Conservation (phyloP, 2,797 vertebrate genomes). For the Pangasius macronema region DNA sequence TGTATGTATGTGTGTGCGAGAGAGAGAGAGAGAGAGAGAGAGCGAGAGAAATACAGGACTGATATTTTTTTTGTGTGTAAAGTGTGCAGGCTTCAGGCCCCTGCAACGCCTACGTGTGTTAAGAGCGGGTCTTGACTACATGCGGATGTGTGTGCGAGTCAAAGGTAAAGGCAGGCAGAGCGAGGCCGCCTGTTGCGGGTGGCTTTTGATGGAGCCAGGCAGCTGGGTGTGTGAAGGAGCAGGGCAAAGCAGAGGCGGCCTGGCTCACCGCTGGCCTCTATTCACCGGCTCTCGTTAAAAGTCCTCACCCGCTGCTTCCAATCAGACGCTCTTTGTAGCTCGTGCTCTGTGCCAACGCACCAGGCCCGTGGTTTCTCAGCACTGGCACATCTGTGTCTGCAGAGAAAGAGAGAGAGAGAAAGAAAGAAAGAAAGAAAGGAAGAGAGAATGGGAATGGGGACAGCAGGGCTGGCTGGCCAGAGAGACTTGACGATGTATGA, state of each 20-base stretch:
- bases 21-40: not conserved
- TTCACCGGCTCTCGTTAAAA: conserved; percentile 67
- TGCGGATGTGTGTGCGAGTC: conserved; percentile 50
- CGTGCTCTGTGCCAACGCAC: conserved; percentile 59
- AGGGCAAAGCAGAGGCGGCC: conserved; percentile 51
- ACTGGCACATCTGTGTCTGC: conserved; percentile 60
- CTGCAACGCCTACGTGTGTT: conserved; percentile 30
- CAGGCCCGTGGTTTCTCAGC: conserved; percentile 57
- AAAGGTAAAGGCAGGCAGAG: conserved; percentile 51
- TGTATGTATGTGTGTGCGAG: not conserved
- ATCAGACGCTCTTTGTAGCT: conserved; percentile 77
- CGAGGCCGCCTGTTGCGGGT: conserved; percentile 55
- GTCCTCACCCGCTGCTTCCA: conserved; percentile 77
- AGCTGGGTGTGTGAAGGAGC: conserved; percentile 53
- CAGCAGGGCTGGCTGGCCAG: conserved; percentile 14
- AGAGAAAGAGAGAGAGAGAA: conserved; percentile 19
- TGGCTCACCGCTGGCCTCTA: conserved; percentile 64
- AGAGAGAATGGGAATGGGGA: conserved; percentile 47
- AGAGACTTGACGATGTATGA: conserved; percentile 27
- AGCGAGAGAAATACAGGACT: not conserved
- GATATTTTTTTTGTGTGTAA: conserved; percentile 31
- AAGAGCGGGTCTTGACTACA: conserved; percentile 49
- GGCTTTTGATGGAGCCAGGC: conserved; percentile 57
- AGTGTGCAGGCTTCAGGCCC: conserved; percentile 30
- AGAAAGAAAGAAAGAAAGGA: conserved; percentile 13